phyloP scores from a whole-genome alignment of 2,888 invertebrate species.

The Escarpia spicata region DNA sequence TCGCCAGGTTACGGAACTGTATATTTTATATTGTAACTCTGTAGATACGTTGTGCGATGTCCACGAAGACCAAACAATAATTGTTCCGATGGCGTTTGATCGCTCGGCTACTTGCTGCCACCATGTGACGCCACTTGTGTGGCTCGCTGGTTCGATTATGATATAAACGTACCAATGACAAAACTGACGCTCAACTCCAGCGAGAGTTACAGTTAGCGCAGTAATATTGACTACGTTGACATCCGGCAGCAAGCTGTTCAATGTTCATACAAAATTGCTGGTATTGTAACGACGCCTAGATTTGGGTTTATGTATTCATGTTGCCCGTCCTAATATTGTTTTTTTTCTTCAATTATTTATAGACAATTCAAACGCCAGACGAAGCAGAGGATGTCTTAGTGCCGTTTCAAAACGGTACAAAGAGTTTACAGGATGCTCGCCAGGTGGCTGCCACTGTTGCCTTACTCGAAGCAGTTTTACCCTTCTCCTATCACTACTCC shows the following conservation, averaged over 20 bases:
- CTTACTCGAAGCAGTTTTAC: background rate
- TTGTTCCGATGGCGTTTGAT: background rate
- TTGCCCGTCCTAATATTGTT: background rate
- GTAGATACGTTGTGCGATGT: no score
- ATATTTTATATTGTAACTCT: no score
- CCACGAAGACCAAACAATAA: no score
- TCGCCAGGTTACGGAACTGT: no score
- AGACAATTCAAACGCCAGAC: background rate
- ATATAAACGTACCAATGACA: no score
- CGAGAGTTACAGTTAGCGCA: no score
- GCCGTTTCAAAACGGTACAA: background rate
- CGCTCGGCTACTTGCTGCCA: background rate
- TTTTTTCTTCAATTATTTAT: background rate
- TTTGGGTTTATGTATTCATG: background rate
- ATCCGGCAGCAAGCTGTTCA: no score
- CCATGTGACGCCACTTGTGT: background rate
- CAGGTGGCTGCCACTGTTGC: background rate
- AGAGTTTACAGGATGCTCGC: conserved; percentile 16
- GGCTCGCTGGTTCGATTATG: background rate
- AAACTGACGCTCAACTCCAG: no score
- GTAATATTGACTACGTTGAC: no score
- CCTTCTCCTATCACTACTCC: background rate
- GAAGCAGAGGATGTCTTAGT: background rate
- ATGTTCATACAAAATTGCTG: no score
- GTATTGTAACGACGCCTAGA: background rate